A percentile compares a stretch with the other conserved stretches of the same genome.
phyloP scores from a whole-genome alignment of 2,888 invertebrate genomes.

The Ariolimax columbianus region DNA sequence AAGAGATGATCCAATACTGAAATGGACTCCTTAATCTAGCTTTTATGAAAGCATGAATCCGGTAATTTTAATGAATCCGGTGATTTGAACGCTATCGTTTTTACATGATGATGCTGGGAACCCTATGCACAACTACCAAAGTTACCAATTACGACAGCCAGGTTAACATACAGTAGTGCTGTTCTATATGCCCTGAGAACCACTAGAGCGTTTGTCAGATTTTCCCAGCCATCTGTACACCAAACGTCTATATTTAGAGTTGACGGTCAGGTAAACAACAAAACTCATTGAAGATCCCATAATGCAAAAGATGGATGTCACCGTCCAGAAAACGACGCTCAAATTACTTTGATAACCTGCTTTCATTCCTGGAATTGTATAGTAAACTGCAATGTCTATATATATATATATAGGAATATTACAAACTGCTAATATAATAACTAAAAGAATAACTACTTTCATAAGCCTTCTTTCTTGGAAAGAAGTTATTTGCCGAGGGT shows the following conservation, averaged over 20 bases:
- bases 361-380: slow-evolving; percentile 11
- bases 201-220: too few relatives aligned
- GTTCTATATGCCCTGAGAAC: too few relatives aligned
- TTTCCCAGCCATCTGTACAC: background rate
- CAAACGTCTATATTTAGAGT: background rate
- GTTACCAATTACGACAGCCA: too few relatives aligned
- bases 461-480: background rate
- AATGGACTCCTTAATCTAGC: too few relatives aligned
- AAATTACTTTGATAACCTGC: background rate
- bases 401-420: background rate
- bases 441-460: background rate
- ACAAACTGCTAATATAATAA: background rate
- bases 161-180: too few relatives aligned
- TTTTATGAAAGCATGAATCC: too few relatives aligned
- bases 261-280: background rate
- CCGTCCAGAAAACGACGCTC: background rate
- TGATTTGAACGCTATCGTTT: too few relatives aligned
- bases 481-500: background rate
- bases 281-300: background rate
- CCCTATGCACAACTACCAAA: too few relatives aligned
- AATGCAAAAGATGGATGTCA: background rate
- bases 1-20: too few relatives aligned
- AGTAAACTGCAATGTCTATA: background rate
- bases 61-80: too few relatives aligned
- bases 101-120: too few relatives aligned